A percentile compares a stretch with the other conserved stretches of the same genome.
phyloP scores from a whole-genome alignment of 2,797 vertebrate genomes.

The Lagorchestes hirsutus region DNA sequence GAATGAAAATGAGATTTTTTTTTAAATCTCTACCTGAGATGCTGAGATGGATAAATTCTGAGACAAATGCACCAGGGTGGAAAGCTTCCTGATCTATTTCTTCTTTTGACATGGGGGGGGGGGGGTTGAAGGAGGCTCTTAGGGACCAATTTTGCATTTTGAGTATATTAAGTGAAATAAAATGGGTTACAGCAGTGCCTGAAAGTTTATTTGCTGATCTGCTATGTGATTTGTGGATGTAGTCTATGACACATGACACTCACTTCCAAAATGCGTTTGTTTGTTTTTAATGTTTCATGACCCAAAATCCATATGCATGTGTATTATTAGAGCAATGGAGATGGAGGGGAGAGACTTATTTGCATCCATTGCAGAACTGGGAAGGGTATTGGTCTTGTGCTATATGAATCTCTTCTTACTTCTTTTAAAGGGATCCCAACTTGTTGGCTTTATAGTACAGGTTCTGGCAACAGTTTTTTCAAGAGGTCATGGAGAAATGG shows the following conservation, averaged over 20 bases:
- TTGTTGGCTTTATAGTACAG: slow-evolving; percentile 80
- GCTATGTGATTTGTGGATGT: slow-evolving; percentile 65
- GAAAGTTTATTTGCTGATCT: slow-evolving; percentile 77
- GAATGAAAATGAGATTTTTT: slow-evolving; percentile 60
- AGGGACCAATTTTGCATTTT: slow-evolving; percentile 52
- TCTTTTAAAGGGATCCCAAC: slow-evolving; percentile 36
- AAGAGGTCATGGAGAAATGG: slow-evolving; percentile 91
- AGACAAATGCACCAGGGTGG: slow-evolving; percentile 68
- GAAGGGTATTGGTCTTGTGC: slow-evolving; percentile 65
- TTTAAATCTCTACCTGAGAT: not conserved
- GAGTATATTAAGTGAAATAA: slow-evolving; percentile 59
- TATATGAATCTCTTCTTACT: slow-evolving; percentile 59
- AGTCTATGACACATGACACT: slow-evolving; percentile 70
- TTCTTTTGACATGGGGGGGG: slow-evolving; percentile 63
- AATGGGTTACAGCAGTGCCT: slow-evolving; percentile 45
- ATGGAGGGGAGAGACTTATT: slow-evolving; percentile 59
- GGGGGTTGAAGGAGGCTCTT: slow-evolving; percentile 43
- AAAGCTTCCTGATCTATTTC: slow-evolving; percentile 74
- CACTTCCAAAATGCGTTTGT: slow-evolving; percentile 71
- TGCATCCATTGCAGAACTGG: slow-evolving; percentile 66
- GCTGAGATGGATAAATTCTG: slow-evolving; percentile 54
- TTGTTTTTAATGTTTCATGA: slow-evolving; percentile 69
- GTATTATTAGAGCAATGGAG: slow-evolving; percentile 66
- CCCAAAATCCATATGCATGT: slow-evolving; percentile 67
- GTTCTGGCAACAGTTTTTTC: slow-evolving; percentile 84